Evolutionary conservation across 2,797 vertebrate species (phyloP).

Genomic region (Poeciliopsis paucimaculata): DNA sequence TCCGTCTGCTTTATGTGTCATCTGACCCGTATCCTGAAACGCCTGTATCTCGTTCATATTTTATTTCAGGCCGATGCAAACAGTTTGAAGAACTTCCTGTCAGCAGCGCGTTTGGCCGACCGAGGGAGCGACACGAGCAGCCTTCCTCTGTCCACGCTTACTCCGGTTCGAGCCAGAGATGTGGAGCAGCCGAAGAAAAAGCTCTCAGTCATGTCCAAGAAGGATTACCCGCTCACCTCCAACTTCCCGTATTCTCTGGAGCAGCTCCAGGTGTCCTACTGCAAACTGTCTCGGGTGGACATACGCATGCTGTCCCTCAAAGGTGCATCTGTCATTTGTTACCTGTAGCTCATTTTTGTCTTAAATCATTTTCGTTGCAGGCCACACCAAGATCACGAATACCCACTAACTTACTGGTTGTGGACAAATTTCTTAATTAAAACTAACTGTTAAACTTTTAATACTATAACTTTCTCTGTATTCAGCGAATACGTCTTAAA

Average conservation of each 20-base stretch:
- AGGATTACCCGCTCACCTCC: slow-evolving; percentile 92
- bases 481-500: no score
- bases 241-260: slow-evolving; percentile 93
- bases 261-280: slow-evolving; percentile 94
- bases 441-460: no score
- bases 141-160: slow-evolving; percentile 85
- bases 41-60: neutral
- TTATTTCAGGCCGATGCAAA: slow-evolving; percentile 85
- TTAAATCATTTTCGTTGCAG: neutral
- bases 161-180: slow-evolving; percentile 87
- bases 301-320: slow-evolving; percentile 88
- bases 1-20: neutral
- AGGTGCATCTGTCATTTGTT: slow-evolving; percentile 54
- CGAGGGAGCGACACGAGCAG: slow-evolving; percentile 79
- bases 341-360: neutral
- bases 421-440: no score
- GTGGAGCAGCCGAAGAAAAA: slow-evolving; percentile 95
- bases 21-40: neutral
- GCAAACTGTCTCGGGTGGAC: slow-evolving; percentile 90
- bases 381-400: no score
- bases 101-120: slow-evolving; percentile 89
- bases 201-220: slow-evolving; percentile 89
- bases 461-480: no score
- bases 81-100: slow-evolving; percentile 92
- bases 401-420: no score